A percentile compares a stretch with the other conserved stretches of the same genome.
phyloP scores from a whole-genome alignment of 2,888 invertebrate species.

The Eupithecia inturbata region DNA sequence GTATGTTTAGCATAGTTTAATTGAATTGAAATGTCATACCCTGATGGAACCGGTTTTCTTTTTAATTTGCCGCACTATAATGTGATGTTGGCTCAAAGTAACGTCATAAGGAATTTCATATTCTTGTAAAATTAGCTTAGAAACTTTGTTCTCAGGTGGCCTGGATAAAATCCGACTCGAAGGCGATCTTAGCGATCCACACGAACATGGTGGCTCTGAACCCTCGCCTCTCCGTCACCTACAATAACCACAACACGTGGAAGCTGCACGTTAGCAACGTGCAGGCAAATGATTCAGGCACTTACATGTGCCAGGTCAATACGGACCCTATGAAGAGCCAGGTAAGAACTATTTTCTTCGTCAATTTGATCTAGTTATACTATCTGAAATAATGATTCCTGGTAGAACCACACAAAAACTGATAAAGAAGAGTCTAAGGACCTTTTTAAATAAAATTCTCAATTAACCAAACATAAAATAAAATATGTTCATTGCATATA shows the following conservation, averaged over 20 bases:
- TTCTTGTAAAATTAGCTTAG: neutral
- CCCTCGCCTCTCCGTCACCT: slow-evolving; percentile 92
- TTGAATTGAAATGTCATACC: too few species aligned
- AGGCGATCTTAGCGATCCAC: slow-evolving; percentile 94
- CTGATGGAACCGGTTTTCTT: neutral
- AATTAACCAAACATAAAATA: neutral
- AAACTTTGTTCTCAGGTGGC: slow-evolving; percentile 86
- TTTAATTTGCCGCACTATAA: neutral
- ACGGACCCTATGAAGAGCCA: slow-evolving; percentile 95
- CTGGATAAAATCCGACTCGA: slow-evolving; percentile 96
- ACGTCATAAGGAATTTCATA: too few species aligned
- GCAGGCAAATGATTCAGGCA: slow-evolving; percentile 95
- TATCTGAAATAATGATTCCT: neutral
- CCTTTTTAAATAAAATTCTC: neutral
- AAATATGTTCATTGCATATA: neutral
- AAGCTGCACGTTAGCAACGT: slow-evolving; percentile 95
- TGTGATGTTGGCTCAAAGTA: too few species aligned
- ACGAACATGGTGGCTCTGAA: slow-evolving; percentile 95
- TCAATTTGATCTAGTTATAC: neutral
- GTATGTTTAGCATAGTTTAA: too few species aligned
- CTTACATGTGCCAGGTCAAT: slow-evolving; percentile 97
- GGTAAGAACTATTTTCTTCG: slow-evolving; percentile 77
- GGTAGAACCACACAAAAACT: neutral
- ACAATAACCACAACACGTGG: slow-evolving; percentile 97
- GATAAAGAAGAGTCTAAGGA: neutral